Conservation (phyloP, 2,113 vertebrate species). For the Brachionichthys hirsutus region DNA sequence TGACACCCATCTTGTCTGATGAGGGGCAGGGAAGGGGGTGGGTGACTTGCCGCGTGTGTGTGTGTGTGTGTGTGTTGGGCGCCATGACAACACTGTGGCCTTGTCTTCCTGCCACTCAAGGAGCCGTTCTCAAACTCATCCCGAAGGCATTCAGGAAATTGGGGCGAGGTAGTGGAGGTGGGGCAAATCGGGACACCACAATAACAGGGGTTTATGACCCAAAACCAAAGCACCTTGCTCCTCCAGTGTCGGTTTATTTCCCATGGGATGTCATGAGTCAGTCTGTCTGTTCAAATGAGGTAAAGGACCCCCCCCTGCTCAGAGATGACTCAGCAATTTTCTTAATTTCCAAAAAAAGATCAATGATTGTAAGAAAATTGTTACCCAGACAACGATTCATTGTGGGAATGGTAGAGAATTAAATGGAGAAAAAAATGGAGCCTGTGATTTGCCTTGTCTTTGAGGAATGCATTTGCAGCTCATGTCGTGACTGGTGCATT, state of each 20-base stretch:
- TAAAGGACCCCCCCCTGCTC: not conserved
- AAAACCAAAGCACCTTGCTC: conserved; percentile 12
- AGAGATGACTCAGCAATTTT: not conserved
- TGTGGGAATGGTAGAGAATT: too few relatives aligned
- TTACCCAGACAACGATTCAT: too few relatives aligned
- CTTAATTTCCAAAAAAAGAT: not conserved
- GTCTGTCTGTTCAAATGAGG: too few relatives aligned
- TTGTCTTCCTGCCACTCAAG: conserved; percentile 74
- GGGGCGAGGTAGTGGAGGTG: conserved; percentile 4
- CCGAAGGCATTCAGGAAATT: conserved; percentile 15
- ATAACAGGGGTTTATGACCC: conserved; percentile 30
- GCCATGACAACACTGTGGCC: conserved; percentile 65
- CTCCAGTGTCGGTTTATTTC: not conserved
- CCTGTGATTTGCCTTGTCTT: too few relatives aligned
- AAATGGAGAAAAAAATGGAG: too few relatives aligned
- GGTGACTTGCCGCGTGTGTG: conserved; percentile 5
- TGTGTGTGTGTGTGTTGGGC: not conserved
- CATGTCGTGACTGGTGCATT: not conserved
- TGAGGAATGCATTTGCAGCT: too few relatives aligned
- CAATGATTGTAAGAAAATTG: too few relatives aligned
- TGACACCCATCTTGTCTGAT: conserved; percentile 78
- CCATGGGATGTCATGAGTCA: too few relatives aligned
- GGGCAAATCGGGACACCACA: conserved; percentile 11
- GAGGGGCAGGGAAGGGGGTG: conserved; percentile 49
- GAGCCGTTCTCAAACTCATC: conserved; percentile 40